These are phyloP conservation scores for Hippocampus abdominalis DNA, from an alignment of 2,113 vertebrate genomes.

Conservation along the genomic window DNA sequence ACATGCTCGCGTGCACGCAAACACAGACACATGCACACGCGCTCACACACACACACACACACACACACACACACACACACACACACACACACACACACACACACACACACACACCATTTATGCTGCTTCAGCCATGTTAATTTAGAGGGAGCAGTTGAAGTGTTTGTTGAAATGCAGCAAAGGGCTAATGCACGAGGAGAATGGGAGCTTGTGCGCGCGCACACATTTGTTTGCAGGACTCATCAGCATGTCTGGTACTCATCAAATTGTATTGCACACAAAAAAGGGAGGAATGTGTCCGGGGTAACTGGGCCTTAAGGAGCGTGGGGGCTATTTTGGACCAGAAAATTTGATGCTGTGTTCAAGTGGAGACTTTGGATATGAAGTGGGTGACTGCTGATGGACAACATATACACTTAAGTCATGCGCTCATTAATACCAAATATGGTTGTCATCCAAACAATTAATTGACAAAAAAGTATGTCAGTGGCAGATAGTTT, in stretches of 20 bases:
- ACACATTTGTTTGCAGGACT: slow-evolving; percentile 10
- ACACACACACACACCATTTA: slow-evolving; percentile 6
- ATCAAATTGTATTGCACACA: slow-evolving; percentile 21
- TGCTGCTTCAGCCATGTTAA: neutral
- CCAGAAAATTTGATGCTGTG: slow-evolving; percentile 50
- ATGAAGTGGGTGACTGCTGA: slow-evolving; percentile 65
- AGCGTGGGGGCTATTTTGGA: slow-evolving; percentile 71
- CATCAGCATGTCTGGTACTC: slow-evolving; percentile 40
- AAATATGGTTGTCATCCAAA: slow-evolving; percentile 36
- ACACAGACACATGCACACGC: neutral
- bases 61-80: neutral
- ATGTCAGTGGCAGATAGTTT: neutral
- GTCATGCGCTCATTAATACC: slow-evolving; percentile 23
- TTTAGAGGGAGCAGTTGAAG: slow-evolving; percentile 67
- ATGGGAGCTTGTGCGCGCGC: slow-evolving; percentile 9
- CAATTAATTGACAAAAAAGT: slow-evolving; percentile 20
- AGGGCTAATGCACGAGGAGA: slow-evolving; percentile 47
- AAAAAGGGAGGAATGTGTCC: slow-evolving; percentile 1
- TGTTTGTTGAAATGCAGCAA: slow-evolving; percentile 61
- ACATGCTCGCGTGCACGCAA: neutral
- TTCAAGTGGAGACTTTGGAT: slow-evolving; percentile 36
- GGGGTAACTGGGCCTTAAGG: slow-evolving; percentile 16
- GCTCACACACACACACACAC: neutral
- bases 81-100: neutral
- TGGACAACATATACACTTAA: slow-evolving; percentile 55